phyloP scores from a whole-genome alignment of 1,140 invertebrate species.

The Bombus breviceps region DNA sequence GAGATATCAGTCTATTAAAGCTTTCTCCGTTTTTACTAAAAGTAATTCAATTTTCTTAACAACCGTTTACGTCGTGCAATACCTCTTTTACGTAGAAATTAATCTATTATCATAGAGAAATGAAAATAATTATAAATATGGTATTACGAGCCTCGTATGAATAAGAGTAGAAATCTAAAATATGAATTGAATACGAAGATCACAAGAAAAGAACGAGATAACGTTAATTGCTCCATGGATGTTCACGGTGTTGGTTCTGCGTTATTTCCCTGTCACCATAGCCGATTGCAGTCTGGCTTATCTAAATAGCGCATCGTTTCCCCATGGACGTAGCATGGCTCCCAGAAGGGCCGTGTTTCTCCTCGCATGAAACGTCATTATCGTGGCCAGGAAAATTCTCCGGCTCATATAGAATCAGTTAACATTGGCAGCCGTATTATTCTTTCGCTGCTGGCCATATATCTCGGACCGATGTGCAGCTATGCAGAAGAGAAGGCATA shows the following conservation, averaged over 20 bases:
- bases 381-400: slow-evolving; percentile 21
- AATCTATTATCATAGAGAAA: too few relatives aligned
- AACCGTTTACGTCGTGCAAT: not conserved
- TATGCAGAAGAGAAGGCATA: slow-evolving; percentile 14
- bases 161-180: not conserved
- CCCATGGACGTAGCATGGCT: not conserved
- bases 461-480: slow-evolving; percentile 7
- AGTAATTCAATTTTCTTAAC: not conserved
- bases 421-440: slow-evolving; percentile 32
- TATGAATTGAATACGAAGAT: too few relatives aligned
- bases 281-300: slow-evolving; percentile 7
- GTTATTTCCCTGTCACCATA: not conserved
- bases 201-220: too few relatives aligned
- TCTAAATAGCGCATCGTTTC: slow-evolving; percentile 28
- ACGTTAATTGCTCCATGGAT: not conserved
- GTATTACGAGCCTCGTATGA: too few relatives aligned
- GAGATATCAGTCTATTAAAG: not conserved
- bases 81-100: not conserved
- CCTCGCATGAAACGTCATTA: slow-evolving; percentile 46
- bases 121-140: too few relatives aligned
- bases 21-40: not conserved
- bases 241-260: not conserved
- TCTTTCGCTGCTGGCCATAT: not conserved
- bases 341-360: slow-evolving; percentile 35
- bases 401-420: slow-evolving; percentile 13